These are phyloP conservation scores for Drosophila hydei DNA, from an alignment of 1,140 invertebrate species.

Conservation along the genomic window DNA sequence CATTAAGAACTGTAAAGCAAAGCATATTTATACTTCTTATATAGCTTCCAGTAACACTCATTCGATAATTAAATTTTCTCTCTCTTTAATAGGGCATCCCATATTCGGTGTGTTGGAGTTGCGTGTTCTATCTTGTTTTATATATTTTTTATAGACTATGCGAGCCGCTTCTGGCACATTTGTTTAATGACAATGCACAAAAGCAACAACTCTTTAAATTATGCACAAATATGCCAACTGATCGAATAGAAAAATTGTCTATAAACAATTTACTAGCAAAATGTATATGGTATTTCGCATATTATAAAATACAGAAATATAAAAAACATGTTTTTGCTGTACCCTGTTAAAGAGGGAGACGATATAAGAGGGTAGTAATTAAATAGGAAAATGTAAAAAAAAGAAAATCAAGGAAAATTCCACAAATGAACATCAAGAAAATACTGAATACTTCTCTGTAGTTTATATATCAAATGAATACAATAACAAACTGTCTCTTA, in stretches of 20 bases:
- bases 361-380: background rate
- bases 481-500: too few relatives aligned
- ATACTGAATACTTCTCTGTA: background rate
- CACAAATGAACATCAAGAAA: too few relatives aligned
- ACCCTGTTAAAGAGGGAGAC: constrained; percentile 1
- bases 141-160: constrained; percentile 31
- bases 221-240: constrained; percentile 51
- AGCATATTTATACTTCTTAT: too few relatives aligned
- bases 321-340: constrained; percentile 29
- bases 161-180: constrained; percentile 75
- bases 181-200: constrained; percentile 80
- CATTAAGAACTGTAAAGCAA: too few relatives aligned
- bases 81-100: background rate
- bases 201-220: constrained; percentile 47
- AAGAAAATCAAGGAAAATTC: background rate
- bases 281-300: constrained; percentile 43
- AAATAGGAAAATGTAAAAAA: background rate
- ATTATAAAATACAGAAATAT: background rate
- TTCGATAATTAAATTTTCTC: background rate
- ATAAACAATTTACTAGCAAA: constrained; percentile 49
- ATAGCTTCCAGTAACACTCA: too few relatives aligned
- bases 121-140: constrained; percentile 23
- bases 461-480: background rate
- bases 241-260: constrained; percentile 51
- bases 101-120: background rate